Conservation (phyloP, 2,797 vertebrate genomes). For the Mastacembelus armatus region DNA sequence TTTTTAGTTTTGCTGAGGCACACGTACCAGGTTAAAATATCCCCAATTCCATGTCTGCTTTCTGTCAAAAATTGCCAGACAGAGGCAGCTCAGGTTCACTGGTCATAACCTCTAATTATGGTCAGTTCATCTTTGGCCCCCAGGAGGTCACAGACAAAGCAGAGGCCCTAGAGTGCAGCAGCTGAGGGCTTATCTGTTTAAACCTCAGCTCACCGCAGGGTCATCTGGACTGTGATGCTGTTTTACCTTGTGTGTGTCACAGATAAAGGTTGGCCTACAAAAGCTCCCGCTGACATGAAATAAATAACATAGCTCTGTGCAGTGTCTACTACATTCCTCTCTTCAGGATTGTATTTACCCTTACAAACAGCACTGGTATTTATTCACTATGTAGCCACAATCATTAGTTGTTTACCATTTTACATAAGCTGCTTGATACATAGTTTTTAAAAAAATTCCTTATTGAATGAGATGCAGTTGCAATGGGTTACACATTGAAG, state of each 20-base stretch:
- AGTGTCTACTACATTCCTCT: background rate
- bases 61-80: constrained; percentile 25
- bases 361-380: background rate
- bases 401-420: constrained; percentile 1
- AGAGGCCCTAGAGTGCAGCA: constrained; percentile 4
- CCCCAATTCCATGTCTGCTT: constrained; percentile 9
- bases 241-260: constrained; percentile 1
- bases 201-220: constrained; percentile 17
- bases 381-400: background rate
- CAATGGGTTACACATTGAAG: background rate
- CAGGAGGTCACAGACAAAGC: constrained; percentile 49
- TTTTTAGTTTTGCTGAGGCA: too few relatives aligned
- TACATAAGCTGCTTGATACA: background rate
- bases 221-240: constrained; percentile 31
- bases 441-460: too few relatives aligned
- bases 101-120: constrained; percentile 47
- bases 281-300: background rate
- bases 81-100: constrained; percentile 29
- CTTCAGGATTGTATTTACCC: constrained; percentile 15
- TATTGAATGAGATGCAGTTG: background rate
- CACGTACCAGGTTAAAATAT: background rate
- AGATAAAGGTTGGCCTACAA: constrained; percentile 17
- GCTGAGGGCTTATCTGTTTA: constrained; percentile 49
- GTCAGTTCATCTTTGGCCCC: constrained; percentile 51
- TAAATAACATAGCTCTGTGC: background rate